Evolutionary conservation across 2,888 invertebrate species (phyloP).

Genomic region (Drosophila mercatorum): DNA sequence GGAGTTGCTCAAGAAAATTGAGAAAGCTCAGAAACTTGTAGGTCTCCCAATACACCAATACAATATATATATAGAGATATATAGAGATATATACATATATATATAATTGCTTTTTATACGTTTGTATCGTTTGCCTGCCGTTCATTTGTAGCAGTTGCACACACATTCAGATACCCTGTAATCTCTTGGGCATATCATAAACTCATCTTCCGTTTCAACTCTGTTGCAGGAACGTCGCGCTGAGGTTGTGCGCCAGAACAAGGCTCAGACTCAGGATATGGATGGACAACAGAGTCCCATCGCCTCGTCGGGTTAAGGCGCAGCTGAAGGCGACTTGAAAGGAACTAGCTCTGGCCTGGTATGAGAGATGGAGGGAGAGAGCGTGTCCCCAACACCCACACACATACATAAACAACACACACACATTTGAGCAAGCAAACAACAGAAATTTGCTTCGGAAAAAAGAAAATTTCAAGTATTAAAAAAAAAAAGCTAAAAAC

Average conservation of each 20-base stretch:
- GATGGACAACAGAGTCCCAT: constrained; percentile 86
- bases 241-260: constrained; percentile 95
- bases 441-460: constrained; percentile 56
- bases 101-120: constrained; percentile 17
- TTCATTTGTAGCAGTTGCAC: constrained; percentile 44
- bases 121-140: constrained; percentile 50
- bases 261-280: constrained; percentile 86
- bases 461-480: constrained; percentile 62
- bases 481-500: constrained; percentile 25
- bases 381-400: constrained; percentile 37
- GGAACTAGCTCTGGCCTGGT: constrained; percentile 28
- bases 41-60: constrained; percentile 80
- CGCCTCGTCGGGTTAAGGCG: constrained; percentile 88
- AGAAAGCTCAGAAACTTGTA: constrained; percentile 93
- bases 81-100: neutral
- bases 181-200: neutral
- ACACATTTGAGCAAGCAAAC: constrained; percentile 49
- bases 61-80: neutral
- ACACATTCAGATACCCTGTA: constrained; percentile 1
- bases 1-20: constrained; percentile 93
- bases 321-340: neutral
- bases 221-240: constrained; percentile 93
- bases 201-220: constrained; percentile 6
- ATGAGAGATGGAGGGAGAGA: neutral
- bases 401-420: neutral